These are phyloP conservation scores for Cacatua alba DNA, from an alignment of 2,113 vertebrate genomes.

Conservation along the genomic window DNA sequence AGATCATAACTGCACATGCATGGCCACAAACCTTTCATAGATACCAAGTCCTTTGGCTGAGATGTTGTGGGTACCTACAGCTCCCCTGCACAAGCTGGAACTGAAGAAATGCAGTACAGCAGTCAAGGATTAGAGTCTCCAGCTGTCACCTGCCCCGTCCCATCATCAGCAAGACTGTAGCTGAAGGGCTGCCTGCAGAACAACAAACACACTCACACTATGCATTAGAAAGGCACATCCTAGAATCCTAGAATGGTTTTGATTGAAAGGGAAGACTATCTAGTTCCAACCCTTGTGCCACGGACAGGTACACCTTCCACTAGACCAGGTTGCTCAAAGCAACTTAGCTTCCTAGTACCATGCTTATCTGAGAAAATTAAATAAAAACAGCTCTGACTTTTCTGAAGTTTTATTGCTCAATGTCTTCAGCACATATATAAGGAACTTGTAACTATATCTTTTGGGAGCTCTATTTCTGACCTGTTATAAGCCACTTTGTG, in stretches of 20 bases:
- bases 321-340: too few species aligned
- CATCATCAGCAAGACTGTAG: neutral
- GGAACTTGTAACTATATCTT: neutral
- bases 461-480: neutral
- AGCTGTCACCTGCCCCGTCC: neutral
- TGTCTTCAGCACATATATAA: neutral
- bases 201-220: fast-evolving
- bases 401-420: neutral
- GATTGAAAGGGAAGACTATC: neutral
- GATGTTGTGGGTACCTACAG: neutral
- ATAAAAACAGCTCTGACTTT: neutral
- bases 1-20: neutral
- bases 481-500: neutral
- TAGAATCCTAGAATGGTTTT: neutral
- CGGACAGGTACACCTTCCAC: too few species aligned
- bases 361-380: neutral
- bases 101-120: fast-evolving
- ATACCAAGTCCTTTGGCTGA: neutral
- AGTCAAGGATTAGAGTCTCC: neutral
- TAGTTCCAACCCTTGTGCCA: neutral
- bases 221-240: neutral
- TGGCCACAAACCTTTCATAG: neutral
- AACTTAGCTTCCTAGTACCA: neutral
- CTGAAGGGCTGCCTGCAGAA: neutral
- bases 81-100: neutral